These are phyloP conservation scores for Drosophila helvetica DNA, from an alignment of 2,888 invertebrate genomes.

Conservation along the genomic window DNA sequence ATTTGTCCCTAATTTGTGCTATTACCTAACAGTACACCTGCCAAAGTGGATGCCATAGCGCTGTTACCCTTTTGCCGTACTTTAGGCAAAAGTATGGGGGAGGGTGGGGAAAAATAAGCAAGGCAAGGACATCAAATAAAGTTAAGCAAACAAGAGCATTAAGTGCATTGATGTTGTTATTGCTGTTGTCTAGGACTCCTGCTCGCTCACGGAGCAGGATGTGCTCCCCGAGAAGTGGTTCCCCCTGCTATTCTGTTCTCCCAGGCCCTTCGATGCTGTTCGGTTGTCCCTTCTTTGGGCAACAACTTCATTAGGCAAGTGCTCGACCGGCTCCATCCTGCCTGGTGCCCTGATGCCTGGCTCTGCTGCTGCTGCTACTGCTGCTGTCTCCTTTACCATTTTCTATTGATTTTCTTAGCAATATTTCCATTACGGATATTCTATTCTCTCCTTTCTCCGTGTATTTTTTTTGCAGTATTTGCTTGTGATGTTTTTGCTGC, in stretches of 20 bases:
- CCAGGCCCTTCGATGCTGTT: conserved; percentile 2
- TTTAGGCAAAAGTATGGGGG: not conserved
- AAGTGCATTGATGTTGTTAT: conserved; percentile 64
- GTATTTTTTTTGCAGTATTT: conserved; percentile 44
- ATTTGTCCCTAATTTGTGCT: too few species aligned
- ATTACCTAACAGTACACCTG: not conserved
- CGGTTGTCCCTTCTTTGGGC: conserved; percentile 5
- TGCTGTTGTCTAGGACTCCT: conserved; percentile 16
- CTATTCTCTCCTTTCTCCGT: conserved; percentile 17
- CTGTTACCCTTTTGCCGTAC: not conserved
- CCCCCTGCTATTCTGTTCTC: not conserved
- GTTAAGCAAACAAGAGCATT: conserved; percentile 69
- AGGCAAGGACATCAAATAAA: conserved; percentile 63
- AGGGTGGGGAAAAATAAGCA: conserved; percentile 4
- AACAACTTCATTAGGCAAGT: conserved; percentile 64
- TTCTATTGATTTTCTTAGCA: conserved; percentile 61
- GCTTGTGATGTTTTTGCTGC: conserved; percentile 51
- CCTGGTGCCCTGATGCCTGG: conserved; percentile 20
- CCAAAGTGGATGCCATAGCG: conserved; percentile 7
- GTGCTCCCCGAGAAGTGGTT: conserved; percentile 5
- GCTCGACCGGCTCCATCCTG: conserved; percentile 38
- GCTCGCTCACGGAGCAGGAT: not conserved
- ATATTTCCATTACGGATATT: conserved; percentile 50
- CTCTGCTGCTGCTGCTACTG: not conserved
- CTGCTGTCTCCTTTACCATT: conserved; percentile 20